A percentile compares a stretch with the other conserved stretches of the same genome.
phyloP scores from a whole-genome alignment of 1,140 invertebrate genomes.

The Lordiphosa clarofinis region DNA sequence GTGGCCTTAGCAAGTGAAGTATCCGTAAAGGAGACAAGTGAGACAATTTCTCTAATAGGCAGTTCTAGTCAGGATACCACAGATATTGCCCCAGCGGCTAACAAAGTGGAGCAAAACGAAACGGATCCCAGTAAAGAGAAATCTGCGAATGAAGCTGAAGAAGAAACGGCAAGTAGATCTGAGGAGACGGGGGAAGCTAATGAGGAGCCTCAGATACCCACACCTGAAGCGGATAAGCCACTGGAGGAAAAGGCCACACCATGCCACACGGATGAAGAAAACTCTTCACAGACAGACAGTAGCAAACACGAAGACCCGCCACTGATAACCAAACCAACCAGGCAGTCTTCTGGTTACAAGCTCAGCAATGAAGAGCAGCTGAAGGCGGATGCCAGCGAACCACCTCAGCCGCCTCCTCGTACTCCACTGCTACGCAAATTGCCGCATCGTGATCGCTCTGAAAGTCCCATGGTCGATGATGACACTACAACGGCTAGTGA shows the following conservation, averaged over 20 bases:
- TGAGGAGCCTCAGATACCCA: neutral
- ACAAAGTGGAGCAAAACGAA: slow-evolving; percentile 24
- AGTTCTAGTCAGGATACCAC: slow-evolving; percentile 58
- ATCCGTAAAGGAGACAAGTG: slow-evolving; percentile 41
- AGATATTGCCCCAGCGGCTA: slow-evolving; percentile 5
- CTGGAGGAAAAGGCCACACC: slow-evolving; percentile 16
- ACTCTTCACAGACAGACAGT: slow-evolving; percentile 79
- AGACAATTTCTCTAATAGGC: slow-evolving; percentile 53
- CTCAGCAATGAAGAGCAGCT: slow-evolving; percentile 20
- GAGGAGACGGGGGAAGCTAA: neutral
- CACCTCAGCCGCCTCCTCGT: slow-evolving; percentile 38
- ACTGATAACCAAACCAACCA: slow-evolving; percentile 19
- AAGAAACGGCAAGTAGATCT: neutral
- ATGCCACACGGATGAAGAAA: slow-evolving; percentile 82
- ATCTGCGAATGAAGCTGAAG: neutral
- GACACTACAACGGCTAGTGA: slow-evolving; percentile 76
- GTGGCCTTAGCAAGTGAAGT: slow-evolving; percentile 47
- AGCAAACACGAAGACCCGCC: slow-evolving; percentile 48
- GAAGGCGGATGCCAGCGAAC: slow-evolving; percentile 16
- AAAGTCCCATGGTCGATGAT: slow-evolving; percentile 82
- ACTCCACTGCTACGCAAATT: slow-evolving; percentile 54
- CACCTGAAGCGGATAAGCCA: slow-evolving; percentile 14
- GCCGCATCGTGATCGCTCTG: slow-evolving; percentile 79
- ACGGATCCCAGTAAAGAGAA: slow-evolving; percentile 3
- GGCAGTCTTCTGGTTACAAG: slow-evolving; percentile 3